Base-by-base conservation (phyloP, 2,888 invertebrate species). In the Brachyopa scutellaris region DNA sequence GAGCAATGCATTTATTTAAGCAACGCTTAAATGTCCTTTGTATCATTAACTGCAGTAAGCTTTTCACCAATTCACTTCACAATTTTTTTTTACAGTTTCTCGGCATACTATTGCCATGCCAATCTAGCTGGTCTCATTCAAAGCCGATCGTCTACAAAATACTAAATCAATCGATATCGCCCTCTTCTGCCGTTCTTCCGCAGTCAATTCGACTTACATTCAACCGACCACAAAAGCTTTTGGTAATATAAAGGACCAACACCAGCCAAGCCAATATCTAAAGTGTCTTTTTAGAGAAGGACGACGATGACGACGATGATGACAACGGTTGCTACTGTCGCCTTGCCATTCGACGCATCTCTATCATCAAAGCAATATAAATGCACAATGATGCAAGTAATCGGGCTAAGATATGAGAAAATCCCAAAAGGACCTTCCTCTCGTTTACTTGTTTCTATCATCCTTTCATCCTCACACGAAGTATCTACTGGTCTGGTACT, bases 321-420 rank as follows among this genome's bases (percentile, higher is more conserved):
- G 21, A 55, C 49, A 19, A 33, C 31, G 31, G 9, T 15, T 19
- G 11, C 59, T 23, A 62, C 49, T 13, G 42, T 13, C 36, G 57
- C 21, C 33, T 36, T 55, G 4, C 67, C 59, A 47, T 62, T 67
- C 67, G 59, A 79, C 62, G 76, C 80, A 80, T 80, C 62, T 76
- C 69, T 29, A 76, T 69, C 67, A 80, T 74, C 76, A 80, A 80
- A 80, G 80, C 80, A 76, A 80, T 80, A 80, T 76, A 76, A 80
- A 74, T 80, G 80, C 80, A 80, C 80, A 80, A 76, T 80, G 76
- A 69, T 76, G 80, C 76, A 80, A 80, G 80, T 80, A 80, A 80
- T 80, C 80, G 74, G 67, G 80, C 76, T 69, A 80, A 80, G 80
- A 80, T 80, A 76, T 62, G 69, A 64, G 69, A 76, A 51, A 64